Base-by-base conservation (phyloP, 1,140 invertebrate species). In the Zaprionus lachaisei region DNA sequence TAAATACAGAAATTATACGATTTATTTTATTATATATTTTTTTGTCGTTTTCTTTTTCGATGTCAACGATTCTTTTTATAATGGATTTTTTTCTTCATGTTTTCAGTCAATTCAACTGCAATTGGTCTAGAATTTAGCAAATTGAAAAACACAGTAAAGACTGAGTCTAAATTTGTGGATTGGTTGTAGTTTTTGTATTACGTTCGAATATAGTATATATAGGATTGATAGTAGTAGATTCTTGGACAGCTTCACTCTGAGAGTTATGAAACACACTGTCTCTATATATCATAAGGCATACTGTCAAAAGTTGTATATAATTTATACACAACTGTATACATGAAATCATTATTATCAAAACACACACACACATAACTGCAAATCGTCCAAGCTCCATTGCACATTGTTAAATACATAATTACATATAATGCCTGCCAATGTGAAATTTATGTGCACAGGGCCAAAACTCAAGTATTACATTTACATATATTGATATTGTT, bases 101-200 rank as follows among this genome's bases (percentile, higher is more conserved):
- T 68, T 54, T 44, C 17, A 28, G 41, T 70, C 58, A 70, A 70
- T 70, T 62, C 28, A 37, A 56, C 51, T 65, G 22, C 55, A 74
- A 58, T 74, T 73, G 44, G 57, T 62, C 51, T 64, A 37, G 12
- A 71, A 64, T 47, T 66, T 61, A 47, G 49, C 69, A 65, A 57
- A 64, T 58, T 58, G 11, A 64, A 60, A 41, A 65, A 12, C 41
- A 71, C 38, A 22, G 61, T n/a, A 65, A 75, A 72, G 68, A 76
- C 73, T 76, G 73, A 72, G 61, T 76, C 73, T 71, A 71, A 71
- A 55, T 76, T 60, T 58, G 62, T 14, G 51, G 56, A 66, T 57
- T 63, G 37, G 49, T 56, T 63, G 60, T 63, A 71, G 58, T 41
- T 31, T 56, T 56, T 47, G 9, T 51, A 58, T 51, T 20, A 15